Conservation (phyloP, 1,140 invertebrate genomes). For the Doryteuthis pealeii region DNA sequence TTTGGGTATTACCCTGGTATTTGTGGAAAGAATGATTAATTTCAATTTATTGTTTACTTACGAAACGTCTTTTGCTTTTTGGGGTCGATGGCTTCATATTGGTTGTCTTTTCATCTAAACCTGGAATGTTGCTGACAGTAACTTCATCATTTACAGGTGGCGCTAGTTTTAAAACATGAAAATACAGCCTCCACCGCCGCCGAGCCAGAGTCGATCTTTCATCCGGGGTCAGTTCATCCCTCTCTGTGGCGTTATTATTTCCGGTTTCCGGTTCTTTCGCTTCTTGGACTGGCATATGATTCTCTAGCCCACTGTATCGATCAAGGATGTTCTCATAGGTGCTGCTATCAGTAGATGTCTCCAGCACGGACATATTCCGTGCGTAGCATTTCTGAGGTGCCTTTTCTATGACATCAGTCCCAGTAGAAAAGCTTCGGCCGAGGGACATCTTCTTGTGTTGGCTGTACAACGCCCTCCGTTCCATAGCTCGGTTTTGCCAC, state of each 20-base stretch:
- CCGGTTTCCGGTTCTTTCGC: background rate
- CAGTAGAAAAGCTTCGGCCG: no score
- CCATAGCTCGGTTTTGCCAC: no score
- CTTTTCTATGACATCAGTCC: no score
- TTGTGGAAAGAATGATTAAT: background rate
- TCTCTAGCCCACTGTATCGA: background rate
- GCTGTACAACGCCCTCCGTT: no score
- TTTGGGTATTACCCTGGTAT: no score
- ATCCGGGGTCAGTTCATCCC: background rate
- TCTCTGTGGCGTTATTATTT: no score
- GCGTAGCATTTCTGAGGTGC: no score
- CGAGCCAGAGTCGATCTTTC: conserved; percentile 17
- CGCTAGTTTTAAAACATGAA: conserved; percentile 47
- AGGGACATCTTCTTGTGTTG: no score
- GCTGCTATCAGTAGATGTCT: no score
- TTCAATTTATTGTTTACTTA: conserved; percentile 18
- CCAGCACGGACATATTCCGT: no score
- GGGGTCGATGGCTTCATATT: conserved; percentile 15
- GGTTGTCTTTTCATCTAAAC: conserved; percentile 18
- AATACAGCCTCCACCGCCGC: conserved; percentile 45
- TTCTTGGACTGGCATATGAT: background rate
- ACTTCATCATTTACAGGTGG: conserved; percentile 27
- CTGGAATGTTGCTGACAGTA: conserved; percentile 20
- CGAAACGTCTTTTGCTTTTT: conserved; percentile 20
- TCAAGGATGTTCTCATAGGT: background rate